Percentiles rank a stretch among this genome's conserved stretches.
These are phyloP conservation scores for Acleris laterana DNA, from an alignment of 2,888 invertebrate genomes.

Conservation along the genomic window DNA sequence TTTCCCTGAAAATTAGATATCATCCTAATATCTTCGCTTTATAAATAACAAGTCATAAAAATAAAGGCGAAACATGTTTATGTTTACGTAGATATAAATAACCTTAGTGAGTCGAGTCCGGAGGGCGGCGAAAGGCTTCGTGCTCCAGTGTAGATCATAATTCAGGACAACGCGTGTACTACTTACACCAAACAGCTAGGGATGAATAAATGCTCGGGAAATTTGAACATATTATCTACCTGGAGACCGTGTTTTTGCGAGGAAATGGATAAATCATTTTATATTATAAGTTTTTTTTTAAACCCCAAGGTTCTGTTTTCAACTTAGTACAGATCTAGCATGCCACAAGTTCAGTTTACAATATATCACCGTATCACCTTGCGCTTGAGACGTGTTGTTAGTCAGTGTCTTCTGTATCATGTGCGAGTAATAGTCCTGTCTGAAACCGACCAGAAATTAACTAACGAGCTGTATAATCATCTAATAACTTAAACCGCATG, in stretches of 20 bases:
- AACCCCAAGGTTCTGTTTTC: too few species aligned
- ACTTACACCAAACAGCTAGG: constrained; percentile 16
- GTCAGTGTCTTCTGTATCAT: too few species aligned
- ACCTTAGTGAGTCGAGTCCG: constrained; percentile 28
- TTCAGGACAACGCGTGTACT: constrained; percentile 33
- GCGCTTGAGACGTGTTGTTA: too few species aligned
- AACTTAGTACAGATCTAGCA: too few species aligned
- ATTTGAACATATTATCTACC: constrained; percentile 2
- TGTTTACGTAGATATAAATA: constrained; percentile 33
- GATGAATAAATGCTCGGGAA: constrained; percentile 20
- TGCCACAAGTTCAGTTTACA: too few species aligned
- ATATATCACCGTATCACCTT: too few species aligned
- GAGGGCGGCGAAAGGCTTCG: constrained; percentile 24
- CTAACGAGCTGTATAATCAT: too few species aligned
- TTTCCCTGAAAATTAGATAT: too few species aligned
- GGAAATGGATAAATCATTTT: neutral
- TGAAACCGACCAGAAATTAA: too few species aligned
- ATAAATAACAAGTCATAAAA: constrained; percentile 31
- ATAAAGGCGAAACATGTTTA: constrained; percentile 32
- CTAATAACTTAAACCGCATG: too few species aligned
- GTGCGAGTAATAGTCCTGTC: too few species aligned
- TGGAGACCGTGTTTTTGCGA: neutral
- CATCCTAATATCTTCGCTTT: constrained; percentile 8
- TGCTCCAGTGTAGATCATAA: constrained; percentile 33
- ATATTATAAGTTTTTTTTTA: neutral